A percentile compares a stretch with the other conserved stretches of the same genome.
Evolutionary conservation across 2,888 invertebrate species (phyloP).

Genomic region (Perdita meconis): DNA sequence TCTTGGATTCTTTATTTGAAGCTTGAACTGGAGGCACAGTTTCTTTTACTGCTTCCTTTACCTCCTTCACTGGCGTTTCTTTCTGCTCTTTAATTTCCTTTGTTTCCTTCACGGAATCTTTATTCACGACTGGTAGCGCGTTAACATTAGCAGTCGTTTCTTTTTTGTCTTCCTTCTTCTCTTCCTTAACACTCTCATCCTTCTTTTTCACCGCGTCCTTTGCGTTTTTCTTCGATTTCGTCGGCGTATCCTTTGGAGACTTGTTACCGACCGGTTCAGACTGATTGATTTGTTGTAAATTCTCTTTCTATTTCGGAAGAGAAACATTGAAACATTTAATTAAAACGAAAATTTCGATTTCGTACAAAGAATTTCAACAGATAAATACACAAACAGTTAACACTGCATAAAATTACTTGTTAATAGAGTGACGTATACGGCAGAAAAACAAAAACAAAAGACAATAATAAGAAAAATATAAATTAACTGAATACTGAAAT

Average conservation of each 20-base stretch:
- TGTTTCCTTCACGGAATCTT: slow-evolving; percentile 64
- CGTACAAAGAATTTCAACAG: neutral
- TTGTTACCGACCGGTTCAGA: slow-evolving; percentile 76
- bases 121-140: slow-evolving; percentile 39
- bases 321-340: slow-evolving; percentile 24
- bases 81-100: slow-evolving; percentile 76
- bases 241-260: slow-evolving; percentile 81
- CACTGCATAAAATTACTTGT: slow-evolving; percentile 17
- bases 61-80: slow-evolving; percentile 72
- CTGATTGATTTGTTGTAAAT: slow-evolving; percentile 74
- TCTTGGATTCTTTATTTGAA: slow-evolving; percentile 80
- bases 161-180: slow-evolving; percentile 78
- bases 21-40: slow-evolving; percentile 57
- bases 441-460: slow-evolving; percentile 9
- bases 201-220: slow-evolving; percentile 76
- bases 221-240: slow-evolving; percentile 78
- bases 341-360: neutral
- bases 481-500: slow-evolving; percentile 3
- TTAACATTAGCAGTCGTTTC: slow-evolving; percentile 62
- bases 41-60: slow-evolving; percentile 72
- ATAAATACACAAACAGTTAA: slow-evolving; percentile 15
- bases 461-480: neutral
- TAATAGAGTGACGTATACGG: slow-evolving; percentile 25
- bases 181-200: slow-evolving; percentile 76
- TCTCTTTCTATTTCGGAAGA: slow-evolving; percentile 74